Base-by-base conservation (phyloP, 2,888 invertebrate genomes). In the Choreutis nemorana region DNA sequence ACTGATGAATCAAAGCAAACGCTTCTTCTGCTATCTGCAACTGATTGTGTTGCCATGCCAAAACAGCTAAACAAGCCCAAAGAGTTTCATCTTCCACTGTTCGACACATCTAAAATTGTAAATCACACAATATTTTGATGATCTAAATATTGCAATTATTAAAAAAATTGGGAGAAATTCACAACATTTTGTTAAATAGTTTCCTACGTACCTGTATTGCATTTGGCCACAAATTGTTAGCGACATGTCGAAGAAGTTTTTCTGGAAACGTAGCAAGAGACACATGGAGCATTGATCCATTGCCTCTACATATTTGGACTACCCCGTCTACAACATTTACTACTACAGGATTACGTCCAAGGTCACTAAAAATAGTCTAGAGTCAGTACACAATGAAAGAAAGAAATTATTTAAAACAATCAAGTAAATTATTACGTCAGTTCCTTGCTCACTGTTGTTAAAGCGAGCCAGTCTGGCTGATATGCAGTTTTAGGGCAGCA, bases 61-160 rank as follows among this genome's bases (percentile, higher is more conserved):
- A 81, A 0, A 94, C 94, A 0, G 97, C 98, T 42, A 98, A 78
- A 41, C 94, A 94, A 0, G 96, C 92, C 98, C 98, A 99, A 9
- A 97, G 71, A n/a, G 85, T 85, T 36, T 73, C 72, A 34, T 80
- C 77, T 53, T 80, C 78, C 2, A 79, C 73, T 2, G 75, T 73
- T 3, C 80, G 67, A 39, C 80, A 80, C 1, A 80, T 55, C 79
- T 80, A 36, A 1, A 45, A 47, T 30, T 5, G 29, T 28, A 11
- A 14, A 29, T 10, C 16, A 24, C 9, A 18, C 6, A 15, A 10
- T 7, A 10, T 7, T 13, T 5, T 11, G 3, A n/a, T 9, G 21
- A 21, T 21, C 8, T 21, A 21, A 9, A 21, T 21, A n/a, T 21
- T 20, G 20, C 8, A 21, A 21, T 8, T n/a, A 8, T 21, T 5